Base-by-base conservation (phyloP, 2,797 vertebrate genomes). In the Lemur catta region DNA sequence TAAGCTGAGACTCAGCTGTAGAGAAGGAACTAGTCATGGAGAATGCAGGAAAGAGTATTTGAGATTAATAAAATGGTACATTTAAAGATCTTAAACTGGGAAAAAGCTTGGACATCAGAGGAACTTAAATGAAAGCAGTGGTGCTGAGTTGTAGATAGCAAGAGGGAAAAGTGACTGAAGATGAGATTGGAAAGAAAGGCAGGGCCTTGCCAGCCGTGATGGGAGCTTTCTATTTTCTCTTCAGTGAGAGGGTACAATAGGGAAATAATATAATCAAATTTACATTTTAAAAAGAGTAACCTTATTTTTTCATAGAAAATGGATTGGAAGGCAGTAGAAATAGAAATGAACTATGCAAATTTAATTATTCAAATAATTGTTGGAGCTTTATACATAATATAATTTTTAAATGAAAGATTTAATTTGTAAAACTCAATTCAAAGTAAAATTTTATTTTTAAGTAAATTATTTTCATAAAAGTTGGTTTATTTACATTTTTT, bases 331-430 rank as follows among this genome's bases (percentile, higher is more conserved):
- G 17, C 12, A 10, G 4, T 50, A 63, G 13, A 89, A 78, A 4
- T 52, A 35, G 11, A n/a, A 78, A 63, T 92, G 4, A 89, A 76
- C 5, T 4, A 43, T 55, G 1, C 43, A 5, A 55, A 43, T 80
- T 86, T 46, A 87, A n/a, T 67, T 74, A 2, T 71, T n/a, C 26
- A 75, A 91, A 50, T 91, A 72, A 55, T 84, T 79, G n/a, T 43
- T 93, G 35, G 26, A 72, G 3, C 9, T 3, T 38, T 4, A 65
- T n/a, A 65, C 28, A 7, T 59, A 75, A 72, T 22, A 57, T 28
- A 67, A 28, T 50, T 74, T 63, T 55, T 65, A 81, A 38, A 33
- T 52, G 30, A 4, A 61, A 48, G 33, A 2, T 48, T 85, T 91
- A 75, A 2, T 41, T 69, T 8, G 1, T 35, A 85, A 87, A 94